Evolutionary conservation across 2,888 invertebrate species (phyloP), one percentile per base, ranked within the genome.

Genomic region (Agrypnus murinus): DNA sequence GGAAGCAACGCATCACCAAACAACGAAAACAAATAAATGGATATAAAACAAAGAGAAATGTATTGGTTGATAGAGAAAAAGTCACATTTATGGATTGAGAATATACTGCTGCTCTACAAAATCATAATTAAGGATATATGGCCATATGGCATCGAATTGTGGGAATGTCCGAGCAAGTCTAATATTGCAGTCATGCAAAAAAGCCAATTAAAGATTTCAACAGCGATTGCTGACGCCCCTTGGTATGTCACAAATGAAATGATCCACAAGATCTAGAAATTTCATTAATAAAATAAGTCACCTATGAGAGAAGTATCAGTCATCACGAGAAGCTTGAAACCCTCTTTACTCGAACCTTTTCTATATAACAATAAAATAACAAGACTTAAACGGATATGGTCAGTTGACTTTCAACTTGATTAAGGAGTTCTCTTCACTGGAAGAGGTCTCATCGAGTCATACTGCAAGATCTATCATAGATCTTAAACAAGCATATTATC

Each of bases 191-290:
- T 48, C 15, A 48, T 57, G 4, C 38, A 57, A 36, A 36, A 38
- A 36, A 14, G 17, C 8, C 57, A 57, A 38, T 57, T 14, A 15
- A 57, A 57, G 38, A 57, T 38, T 6, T 12, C 38, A 17, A 1
- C 38, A 57, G 15, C 15, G 15, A 12, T 57, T 14, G 17, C n/a
- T 15, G 17, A 57, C n/a, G 57, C 57, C 1, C 15, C 2, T 8
- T 38, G 38, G 57, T 57, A 57, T n/a, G 38, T 57, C 10, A 57
- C 57, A 2, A 57, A 57, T 10, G 15, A 57, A 17, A 38, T 38
- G 34, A 6, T 57, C 0, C 57, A 57, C 19, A 38, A 36, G 57
- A 57, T 19, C 57, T 57, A 1, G 10, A 19, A 3, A 48, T 48
- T 10, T 25, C 6, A 25, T 4, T 48, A 4, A 4, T 48, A 19